phyloP scores from a whole-genome alignment of 2,797 vertebrate genomes.

The Megalops cyprinoides region DNA sequence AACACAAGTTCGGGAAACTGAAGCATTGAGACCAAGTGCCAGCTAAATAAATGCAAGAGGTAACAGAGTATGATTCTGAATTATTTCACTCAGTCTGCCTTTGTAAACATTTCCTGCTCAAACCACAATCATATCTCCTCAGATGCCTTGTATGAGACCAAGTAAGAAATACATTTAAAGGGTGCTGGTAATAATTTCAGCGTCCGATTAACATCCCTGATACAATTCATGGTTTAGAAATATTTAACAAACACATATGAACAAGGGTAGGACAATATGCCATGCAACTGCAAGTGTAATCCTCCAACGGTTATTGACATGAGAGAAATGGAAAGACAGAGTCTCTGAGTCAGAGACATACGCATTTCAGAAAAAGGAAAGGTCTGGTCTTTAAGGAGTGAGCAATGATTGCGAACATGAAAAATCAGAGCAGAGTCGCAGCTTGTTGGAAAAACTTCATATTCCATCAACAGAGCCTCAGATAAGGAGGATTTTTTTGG shows the following conservation, averaged over 20 bases:
- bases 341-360: background rate
- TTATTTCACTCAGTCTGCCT: background rate
- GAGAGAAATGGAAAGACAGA: background rate
- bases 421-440: background rate
- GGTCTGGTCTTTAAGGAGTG: background rate
- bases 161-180: too few species aligned
- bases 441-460: background rate
- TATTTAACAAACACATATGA: background rate
- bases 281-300: background rate
- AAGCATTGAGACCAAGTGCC: too few species aligned
- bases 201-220: background rate
- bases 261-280: background rate
- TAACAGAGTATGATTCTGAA: too few species aligned
- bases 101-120: background rate
- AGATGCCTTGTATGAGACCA: too few species aligned
- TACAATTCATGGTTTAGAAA: background rate
- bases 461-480: background rate
- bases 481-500: background rate
- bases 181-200: too few species aligned
- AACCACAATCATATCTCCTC: background rate
- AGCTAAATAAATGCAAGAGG: too few species aligned
- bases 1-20: background rate
- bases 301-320: background rate
- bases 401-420: background rate
- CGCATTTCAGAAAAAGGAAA: background rate